phyloP scores from a whole-genome alignment of 2,113 vertebrate species.

The Odontophorus gujanensis region DNA sequence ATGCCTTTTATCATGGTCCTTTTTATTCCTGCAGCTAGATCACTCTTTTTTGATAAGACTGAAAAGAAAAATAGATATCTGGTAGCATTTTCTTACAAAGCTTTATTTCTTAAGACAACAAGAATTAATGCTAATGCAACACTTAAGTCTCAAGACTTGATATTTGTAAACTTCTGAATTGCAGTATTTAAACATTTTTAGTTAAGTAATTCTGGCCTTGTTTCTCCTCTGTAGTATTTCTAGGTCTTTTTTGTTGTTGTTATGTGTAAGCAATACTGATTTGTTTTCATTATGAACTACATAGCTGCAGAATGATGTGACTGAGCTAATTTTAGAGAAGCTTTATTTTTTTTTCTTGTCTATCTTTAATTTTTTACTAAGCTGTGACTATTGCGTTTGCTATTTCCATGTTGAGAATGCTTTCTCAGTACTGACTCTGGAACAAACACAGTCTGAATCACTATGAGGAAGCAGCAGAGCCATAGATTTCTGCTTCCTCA shows the following conservation, averaged over 20 bases:
- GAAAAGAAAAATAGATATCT: not conserved
- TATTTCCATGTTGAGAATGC: not conserved
- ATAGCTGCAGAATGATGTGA: not conserved
- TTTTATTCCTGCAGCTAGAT: not conserved
- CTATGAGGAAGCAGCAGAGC: not conserved
- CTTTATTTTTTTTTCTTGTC: constrained; percentile 10
- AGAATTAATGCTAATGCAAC: not conserved
- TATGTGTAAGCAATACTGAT: not conserved
- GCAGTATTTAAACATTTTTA: not conserved
- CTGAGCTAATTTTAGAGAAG: not conserved
- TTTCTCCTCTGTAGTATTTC: not conserved
- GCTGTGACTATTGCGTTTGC: not conserved
- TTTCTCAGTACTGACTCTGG: not conserved
- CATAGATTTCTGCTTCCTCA: not conserved
- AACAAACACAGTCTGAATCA: not conserved
- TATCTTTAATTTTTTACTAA: not conserved
- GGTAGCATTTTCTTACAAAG: not conserved
- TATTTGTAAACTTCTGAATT: not conserved
- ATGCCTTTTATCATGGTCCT: not conserved
- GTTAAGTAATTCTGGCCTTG: not conserved
- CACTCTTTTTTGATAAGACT: not conserved
- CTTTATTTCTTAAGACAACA: not conserved
- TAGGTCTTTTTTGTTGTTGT: not conserved
- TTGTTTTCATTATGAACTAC: not conserved
- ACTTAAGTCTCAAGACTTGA: not conserved